These are phyloP conservation scores for Burhinus oedicnemus DNA, from an alignment of 2,113 vertebrate species.

Conservation along the genomic window DNA sequence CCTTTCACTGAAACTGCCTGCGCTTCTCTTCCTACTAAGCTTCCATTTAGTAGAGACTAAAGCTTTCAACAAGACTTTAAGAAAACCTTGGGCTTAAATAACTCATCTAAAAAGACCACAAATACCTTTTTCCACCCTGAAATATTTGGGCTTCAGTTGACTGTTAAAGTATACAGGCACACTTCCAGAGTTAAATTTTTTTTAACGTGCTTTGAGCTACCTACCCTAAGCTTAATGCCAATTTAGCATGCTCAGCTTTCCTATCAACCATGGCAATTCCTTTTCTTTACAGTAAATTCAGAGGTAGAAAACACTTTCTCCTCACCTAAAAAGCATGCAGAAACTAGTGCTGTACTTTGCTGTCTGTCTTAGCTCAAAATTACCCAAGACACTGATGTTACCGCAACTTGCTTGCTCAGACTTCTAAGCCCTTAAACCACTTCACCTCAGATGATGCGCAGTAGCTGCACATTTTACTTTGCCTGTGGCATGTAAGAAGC, in stretches of 20 bases:
- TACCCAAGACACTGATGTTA: neutral
- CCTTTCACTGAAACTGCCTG: neutral
- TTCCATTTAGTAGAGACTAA: neutral
- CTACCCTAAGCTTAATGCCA: neutral
- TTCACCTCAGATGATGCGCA: neutral
- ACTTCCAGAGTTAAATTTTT: neutral
- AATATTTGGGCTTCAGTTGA: neutral
- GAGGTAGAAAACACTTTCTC: slow-evolving; percentile 41
- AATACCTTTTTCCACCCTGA: neutral
- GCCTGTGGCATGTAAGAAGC: neutral
- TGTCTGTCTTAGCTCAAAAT: neutral
- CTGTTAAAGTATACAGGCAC: neutral
- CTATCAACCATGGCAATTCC: neutral
- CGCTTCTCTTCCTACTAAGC: neutral
- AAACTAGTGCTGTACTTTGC: neutral
- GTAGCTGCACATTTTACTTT: neutral
- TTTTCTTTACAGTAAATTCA: slow-evolving; percentile 34
- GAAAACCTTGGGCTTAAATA: neutral
- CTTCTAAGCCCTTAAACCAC: slow-evolving; percentile 14
- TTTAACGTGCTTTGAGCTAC: neutral
- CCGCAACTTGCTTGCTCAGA: neutral
- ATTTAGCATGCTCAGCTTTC: slow-evolving; percentile 20
- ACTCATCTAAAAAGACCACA: neutral
- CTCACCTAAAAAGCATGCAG: slow-evolving; percentile 49
- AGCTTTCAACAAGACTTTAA: neutral